Percentiles rank a stretch among this genome's conserved stretches.
phyloP scores from a whole-genome alignment of 2,888 invertebrate species.

The Clitarchus hookeri region DNA sequence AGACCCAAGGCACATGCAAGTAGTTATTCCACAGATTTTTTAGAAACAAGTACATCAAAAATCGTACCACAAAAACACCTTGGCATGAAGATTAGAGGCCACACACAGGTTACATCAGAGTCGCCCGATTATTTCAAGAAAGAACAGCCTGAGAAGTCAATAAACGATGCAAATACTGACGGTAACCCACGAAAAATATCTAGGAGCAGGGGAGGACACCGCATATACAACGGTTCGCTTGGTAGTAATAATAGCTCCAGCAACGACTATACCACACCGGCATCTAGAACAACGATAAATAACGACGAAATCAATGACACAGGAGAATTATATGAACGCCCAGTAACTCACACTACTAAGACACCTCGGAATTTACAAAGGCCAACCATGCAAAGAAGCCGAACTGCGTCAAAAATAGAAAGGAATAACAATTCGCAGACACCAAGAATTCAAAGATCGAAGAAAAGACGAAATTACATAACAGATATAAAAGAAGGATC shows the following conservation, averaged over 20 bases:
- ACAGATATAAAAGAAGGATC: background rate
- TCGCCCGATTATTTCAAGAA: background rate
- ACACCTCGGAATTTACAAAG: background rate
- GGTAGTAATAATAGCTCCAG: background rate
- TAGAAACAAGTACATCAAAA: background rate
- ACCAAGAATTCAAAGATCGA: background rate
- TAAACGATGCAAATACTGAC: background rate
- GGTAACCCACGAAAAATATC: background rate
- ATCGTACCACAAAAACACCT: background rate
- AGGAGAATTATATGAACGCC: background rate
- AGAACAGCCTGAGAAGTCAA: background rate
- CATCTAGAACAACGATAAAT: background rate
- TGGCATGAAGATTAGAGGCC: background rate
- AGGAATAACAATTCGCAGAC: background rate
- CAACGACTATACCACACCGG: background rate
- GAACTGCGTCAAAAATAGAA: background rate
- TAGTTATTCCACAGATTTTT: background rate
- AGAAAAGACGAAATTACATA: background rate
- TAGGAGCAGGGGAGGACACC: background rate
- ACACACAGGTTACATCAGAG: background rate
- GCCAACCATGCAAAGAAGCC: background rate
- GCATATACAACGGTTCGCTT: background rate
- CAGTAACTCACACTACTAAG: background rate
- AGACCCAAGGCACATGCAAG: background rate
- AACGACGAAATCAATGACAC: too few relatives aligned